Percentiles rank a stretch among this genome's conserved stretches.
Evolutionary conservation across 2,797 vertebrate species (phyloP).

Genomic region (Rousettus madagascariensis): DNA sequence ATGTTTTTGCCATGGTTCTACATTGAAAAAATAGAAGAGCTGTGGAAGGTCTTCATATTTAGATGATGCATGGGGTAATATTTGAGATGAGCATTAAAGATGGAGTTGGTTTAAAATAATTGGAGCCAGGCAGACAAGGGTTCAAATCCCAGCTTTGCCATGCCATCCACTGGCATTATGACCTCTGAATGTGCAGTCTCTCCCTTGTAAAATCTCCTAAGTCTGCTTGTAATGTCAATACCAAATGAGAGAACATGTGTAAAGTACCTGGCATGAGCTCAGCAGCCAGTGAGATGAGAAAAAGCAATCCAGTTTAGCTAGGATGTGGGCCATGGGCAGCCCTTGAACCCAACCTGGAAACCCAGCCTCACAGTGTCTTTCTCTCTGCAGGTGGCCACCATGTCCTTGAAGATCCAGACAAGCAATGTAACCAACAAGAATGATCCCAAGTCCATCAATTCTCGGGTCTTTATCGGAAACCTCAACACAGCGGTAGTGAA

Average conservation of each 20-base stretch:
- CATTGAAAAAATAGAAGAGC: background rate
- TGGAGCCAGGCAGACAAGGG: background rate
- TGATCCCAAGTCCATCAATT: slow-evolving; percentile 97
- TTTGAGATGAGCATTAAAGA: slow-evolving; percentile 33
- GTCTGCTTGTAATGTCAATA: background rate
- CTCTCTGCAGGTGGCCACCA: slow-evolving; percentile 81
- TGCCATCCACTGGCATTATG: background rate
- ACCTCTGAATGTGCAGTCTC: slow-evolving; percentile 36
- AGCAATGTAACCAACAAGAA: slow-evolving; percentile 98
- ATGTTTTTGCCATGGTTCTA: background rate
- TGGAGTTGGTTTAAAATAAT: slow-evolving; percentile 16
- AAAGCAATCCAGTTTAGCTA: background rate
- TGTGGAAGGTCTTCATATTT: slow-evolving; percentile 1
- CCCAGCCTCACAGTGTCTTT: slow-evolving; percentile 47
- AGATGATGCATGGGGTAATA: background rate
- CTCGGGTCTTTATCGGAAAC: slow-evolving; percentile 96
- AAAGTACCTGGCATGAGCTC: background rate
- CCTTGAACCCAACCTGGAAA: background rate
- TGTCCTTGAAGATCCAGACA: slow-evolving; percentile 96
- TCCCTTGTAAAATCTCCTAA: background rate
- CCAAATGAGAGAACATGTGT: slow-evolving; percentile 12
- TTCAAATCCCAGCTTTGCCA: background rate
- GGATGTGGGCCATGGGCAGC: background rate
- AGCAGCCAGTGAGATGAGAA: background rate
- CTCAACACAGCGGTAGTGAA: slow-evolving; percentile 96